A percentile compares a stretch with the other conserved stretches of the same genome.
phyloP scores from a whole-genome alignment of 2,113 vertebrate species.

The Miniopterus natalensis region DNA sequence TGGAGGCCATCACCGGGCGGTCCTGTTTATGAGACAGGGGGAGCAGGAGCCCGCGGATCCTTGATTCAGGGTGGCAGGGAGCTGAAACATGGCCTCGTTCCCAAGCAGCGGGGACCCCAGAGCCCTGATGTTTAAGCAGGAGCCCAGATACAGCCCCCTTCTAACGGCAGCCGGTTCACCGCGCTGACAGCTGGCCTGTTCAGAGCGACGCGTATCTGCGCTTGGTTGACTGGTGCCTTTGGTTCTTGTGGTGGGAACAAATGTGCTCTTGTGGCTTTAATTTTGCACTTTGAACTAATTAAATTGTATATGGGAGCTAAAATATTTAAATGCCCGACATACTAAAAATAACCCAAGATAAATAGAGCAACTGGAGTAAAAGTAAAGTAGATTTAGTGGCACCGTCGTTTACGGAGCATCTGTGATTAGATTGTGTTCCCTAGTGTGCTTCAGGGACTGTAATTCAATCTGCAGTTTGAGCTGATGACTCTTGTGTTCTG shows the following conservation, averaged over 20 bases:
- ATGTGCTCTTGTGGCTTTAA: slow-evolving; percentile 68
- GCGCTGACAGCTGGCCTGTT: slow-evolving; percentile 60
- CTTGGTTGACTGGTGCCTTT: slow-evolving; percentile 50
- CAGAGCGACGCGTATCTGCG: slow-evolving; percentile 25
- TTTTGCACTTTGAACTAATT: slow-evolving; percentile 85
- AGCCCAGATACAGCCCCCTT: slow-evolving; percentile 37
- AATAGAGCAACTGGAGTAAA: slow-evolving; percentile 77
- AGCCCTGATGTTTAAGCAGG: slow-evolving; percentile 71
- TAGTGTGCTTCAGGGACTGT: slow-evolving; percentile 73
- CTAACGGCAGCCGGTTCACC: background rate
- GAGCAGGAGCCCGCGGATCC: background rate
- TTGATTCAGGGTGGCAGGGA: slow-evolving; percentile 65
- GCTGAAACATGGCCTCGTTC: slow-evolving; percentile 55
- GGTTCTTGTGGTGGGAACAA: slow-evolving; percentile 10
- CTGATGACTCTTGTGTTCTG: slow-evolving; percentile 68
- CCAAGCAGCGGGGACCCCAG: slow-evolving; percentile 30
- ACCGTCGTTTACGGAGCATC: slow-evolving; percentile 78
- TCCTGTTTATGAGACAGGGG: slow-evolving; percentile 37
- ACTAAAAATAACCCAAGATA: slow-evolving; percentile 84
- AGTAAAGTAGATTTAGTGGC: slow-evolving; percentile 82
- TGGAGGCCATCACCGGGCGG: background rate
- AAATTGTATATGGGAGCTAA: slow-evolving; percentile 75
- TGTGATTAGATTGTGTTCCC: slow-evolving; percentile 83
- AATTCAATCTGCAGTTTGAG: slow-evolving; percentile 82
- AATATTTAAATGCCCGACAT: slow-evolving; percentile 79